Evolutionary conservation across 2,113 vertebrate species (phyloP).

Genomic region (Lutjanus erythropterus): DNA sequence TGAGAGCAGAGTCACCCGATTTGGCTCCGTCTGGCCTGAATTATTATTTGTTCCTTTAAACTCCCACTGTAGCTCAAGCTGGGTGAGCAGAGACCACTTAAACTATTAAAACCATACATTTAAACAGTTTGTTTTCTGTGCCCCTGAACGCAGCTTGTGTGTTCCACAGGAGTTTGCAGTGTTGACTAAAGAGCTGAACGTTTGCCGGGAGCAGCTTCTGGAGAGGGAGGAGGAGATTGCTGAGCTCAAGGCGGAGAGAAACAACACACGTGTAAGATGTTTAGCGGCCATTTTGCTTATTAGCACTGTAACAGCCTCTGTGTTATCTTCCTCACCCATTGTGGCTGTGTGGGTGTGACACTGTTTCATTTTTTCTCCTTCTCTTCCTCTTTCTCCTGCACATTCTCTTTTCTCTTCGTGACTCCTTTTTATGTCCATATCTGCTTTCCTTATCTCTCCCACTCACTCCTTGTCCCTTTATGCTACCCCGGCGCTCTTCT

Average conservation of each 20-base stretch:
- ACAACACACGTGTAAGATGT: slow-evolving; percentile 90
- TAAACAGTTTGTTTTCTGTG: slow-evolving; percentile 62
- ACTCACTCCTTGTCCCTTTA: slow-evolving; percentile 25
- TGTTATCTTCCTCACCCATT: slow-evolving; percentile 67
- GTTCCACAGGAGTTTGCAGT: slow-evolving; percentile 92
- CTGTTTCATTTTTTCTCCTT: slow-evolving; percentile 35
- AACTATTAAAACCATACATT: slow-evolving; percentile 44
- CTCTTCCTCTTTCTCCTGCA: slow-evolving; percentile 14
- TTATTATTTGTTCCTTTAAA: slow-evolving; percentile 30
- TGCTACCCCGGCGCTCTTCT: slow-evolving; percentile 2
- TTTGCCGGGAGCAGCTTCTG: slow-evolving; percentile 94
- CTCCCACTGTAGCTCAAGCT: slow-evolving; percentile 10
- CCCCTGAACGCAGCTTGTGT: slow-evolving; percentile 71
- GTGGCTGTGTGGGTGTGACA: slow-evolving; percentile 67
- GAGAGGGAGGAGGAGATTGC: slow-evolving; percentile 95
- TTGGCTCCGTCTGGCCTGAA: background rate
- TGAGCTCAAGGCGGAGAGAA: slow-evolving; percentile 94
- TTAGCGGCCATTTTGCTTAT: slow-evolving; percentile 78
- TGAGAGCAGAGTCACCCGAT: slow-evolving; percentile 17
- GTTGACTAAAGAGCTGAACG: slow-evolving; percentile 93
- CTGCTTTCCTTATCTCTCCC: slow-evolving; percentile 47
- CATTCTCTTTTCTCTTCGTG: background rate
- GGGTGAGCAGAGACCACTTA: slow-evolving; percentile 39
- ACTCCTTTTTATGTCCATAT: slow-evolving; percentile 27
- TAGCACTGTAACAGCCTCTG: slow-evolving; percentile 66